Percentiles rank a stretch among this genome's conserved stretches.
Conservation (phyloP, 1,140 invertebrate species). For the Cyrtorhinus lividipennis region DNA sequence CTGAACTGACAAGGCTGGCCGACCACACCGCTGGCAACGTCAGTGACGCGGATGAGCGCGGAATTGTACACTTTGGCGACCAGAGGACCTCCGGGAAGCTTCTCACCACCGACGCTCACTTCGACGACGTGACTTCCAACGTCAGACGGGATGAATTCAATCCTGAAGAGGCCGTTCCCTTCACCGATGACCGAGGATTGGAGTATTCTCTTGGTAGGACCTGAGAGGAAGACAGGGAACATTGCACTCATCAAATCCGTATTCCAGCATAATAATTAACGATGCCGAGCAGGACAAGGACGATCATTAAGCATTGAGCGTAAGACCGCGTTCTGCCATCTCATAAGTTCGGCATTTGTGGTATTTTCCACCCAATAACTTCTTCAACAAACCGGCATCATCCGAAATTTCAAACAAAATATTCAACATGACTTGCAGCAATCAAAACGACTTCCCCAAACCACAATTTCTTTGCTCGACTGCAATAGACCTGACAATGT, state of each 20-base stretch:
- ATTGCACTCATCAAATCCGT: neutral
- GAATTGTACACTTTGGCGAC: conserved; percentile 88
- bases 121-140: conserved; percentile 84
- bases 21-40: conserved; percentile 71
- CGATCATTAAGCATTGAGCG: too few relatives aligned
- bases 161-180: conserved; percentile 60
- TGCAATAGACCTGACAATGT: too few relatives aligned
- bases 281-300: neutral
- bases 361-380: too few relatives aligned
- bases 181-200: conserved; percentile 53
- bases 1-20: conserved; percentile 86
- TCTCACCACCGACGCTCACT: conserved; percentile 68
- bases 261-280: neutral
- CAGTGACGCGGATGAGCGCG: conserved; percentile 77
- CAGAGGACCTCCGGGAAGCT: conserved; percentile 68
- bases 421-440: too few relatives aligned
- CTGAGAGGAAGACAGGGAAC: too few relatives aligned
- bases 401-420: too few relatives aligned
- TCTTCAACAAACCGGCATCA: too few relatives aligned
- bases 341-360: too few relatives aligned
- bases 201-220: conserved; percentile 53
- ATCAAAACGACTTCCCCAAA: too few relatives aligned
- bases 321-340: too few relatives aligned
- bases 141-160: conserved; percentile 81
- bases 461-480: too few relatives aligned